Evolutionary conservation across 2,888 invertebrate genomes (phyloP).

Genomic region (Pollenia griseotomentosa): DNA sequence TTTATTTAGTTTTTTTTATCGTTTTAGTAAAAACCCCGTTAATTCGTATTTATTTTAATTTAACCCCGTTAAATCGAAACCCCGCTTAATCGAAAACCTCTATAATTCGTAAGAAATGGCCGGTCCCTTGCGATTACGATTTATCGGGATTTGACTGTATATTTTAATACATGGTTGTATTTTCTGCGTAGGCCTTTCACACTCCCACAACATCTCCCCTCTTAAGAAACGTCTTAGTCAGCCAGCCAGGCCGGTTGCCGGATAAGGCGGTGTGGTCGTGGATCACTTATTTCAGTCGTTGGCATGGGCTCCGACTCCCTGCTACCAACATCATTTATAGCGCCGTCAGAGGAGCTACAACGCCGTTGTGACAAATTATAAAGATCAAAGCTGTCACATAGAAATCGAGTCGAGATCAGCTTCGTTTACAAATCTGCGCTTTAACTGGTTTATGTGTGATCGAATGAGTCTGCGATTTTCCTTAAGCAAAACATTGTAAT

Average conservation of each 20-base stretch:
- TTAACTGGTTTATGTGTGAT: neutral
- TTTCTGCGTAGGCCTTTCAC: no score
- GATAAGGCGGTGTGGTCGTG: neutral
- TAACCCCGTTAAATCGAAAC: no score
- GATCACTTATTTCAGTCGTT: no score
- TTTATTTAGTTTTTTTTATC: no score
- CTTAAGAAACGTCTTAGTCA: conserved; percentile 8
- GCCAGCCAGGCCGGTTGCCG: neutral
- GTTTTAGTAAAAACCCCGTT: no score
- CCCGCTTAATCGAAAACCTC: no score
- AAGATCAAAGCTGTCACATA: neutral
- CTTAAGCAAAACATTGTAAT: neutral
- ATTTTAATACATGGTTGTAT: no score
- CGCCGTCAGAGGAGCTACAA: neutral
- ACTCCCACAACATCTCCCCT: conserved; percentile 18
- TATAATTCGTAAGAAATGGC: no score
- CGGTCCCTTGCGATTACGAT: no score
- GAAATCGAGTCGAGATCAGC: neutral
- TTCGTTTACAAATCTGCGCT: conserved; percentile 1
- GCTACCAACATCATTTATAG: conserved; percentile 1
- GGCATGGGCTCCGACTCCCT: neutral
- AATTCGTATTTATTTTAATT: no score
- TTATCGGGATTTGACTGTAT: no score
- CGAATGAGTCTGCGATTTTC: neutral
- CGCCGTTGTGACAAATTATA: neutral